Evolutionary conservation across 2,888 invertebrate genomes (phyloP), one percentile per base, ranked within the genome.

Genomic region (Polietes domitor): DNA sequence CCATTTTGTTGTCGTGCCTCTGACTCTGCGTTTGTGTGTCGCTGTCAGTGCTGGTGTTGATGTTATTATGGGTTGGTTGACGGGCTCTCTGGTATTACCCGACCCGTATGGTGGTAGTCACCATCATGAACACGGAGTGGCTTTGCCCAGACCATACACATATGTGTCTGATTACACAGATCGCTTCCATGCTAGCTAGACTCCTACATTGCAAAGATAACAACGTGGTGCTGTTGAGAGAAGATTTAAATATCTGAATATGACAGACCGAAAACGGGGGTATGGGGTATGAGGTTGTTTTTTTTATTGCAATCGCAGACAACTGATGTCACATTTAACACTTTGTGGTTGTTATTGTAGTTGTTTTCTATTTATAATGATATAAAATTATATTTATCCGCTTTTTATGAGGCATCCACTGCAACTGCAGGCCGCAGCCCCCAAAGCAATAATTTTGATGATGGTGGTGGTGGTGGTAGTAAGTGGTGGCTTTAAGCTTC

Each of bases 311-410:
- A 61, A 68, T 68, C 80, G 70, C 53, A 41, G 77, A 77, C 80
- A 65, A 72, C 47, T 80, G 74, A 83, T 80, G 83, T 80, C 83
- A 80, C 80, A 63, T 65, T 78, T 72, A 80, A 80, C 77, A 83
- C 83, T 75, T 72, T 55, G 53, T 19, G 1, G 19, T 24, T 26
- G 12, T 41, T 53, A 21, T 17, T 61, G 19, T 47, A 50, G 15
- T 24, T 12, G 19, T 43, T 21, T 68, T 15, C 41, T 68, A 68
- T 68, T 68, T 68, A 58, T 58, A 77, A 75, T 75, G 65, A 80
- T 74, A 75, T 71, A 74, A 74, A 83, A 77, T 72, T 75, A 75
- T 80, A 65, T 80, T 78, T 77, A 80, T 83, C 9, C 77, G 77
- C 21, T 41, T 7, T 61, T 17, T 63, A 9, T 21, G 43, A 43